Evolutionary conservation across 2,888 invertebrate genomes (phyloP).

Genomic region (Sminthurinus aureus): DNA sequence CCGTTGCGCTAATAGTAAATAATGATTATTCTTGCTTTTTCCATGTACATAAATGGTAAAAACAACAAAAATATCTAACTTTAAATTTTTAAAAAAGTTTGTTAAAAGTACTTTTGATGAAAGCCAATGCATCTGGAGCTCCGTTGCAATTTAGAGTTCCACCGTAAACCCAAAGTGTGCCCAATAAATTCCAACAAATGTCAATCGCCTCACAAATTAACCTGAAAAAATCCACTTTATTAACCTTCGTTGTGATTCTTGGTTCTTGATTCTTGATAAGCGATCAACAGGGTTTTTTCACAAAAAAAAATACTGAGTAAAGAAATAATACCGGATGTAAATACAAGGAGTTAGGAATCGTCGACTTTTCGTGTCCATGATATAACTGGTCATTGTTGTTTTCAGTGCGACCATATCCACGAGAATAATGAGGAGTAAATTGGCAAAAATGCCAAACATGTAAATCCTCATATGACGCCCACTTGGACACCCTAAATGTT

Average conservation of each 20-base stretch:
- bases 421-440: slow-evolving; percentile 62
- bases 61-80: too few species aligned
- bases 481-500: slow-evolving; percentile 75
- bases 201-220: slow-evolving; percentile 50
- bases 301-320: background rate
- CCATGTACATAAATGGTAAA: too few species aligned
- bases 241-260: background rate
- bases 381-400: slow-evolving; percentile 60
- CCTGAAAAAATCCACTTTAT: slow-evolving; percentile 23
- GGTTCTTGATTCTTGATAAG: background rate
- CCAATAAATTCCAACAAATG: slow-evolving; percentile 52
- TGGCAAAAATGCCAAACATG: slow-evolving; percentile 69
- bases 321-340: slow-evolving; percentile 46
- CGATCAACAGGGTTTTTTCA: background rate
- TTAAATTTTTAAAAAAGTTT: too few species aligned
- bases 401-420: slow-evolving; percentile 61
- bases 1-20: background rate
- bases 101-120: slow-evolving; percentile 46
- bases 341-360: slow-evolving; percentile 49
- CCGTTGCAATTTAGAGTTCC: slow-evolving; percentile 46
- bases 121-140: slow-evolving; percentile 47
- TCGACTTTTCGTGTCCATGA: slow-evolving; percentile 54
- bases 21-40: too few species aligned
- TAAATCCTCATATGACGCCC: slow-evolving; percentile 78
- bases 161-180: slow-evolving; percentile 53